Evolutionary conservation across 1,140 invertebrate genomes (phyloP), one percentile per base, ranked within the genome.

Genomic region (Heliconius hewitsoni): DNA sequence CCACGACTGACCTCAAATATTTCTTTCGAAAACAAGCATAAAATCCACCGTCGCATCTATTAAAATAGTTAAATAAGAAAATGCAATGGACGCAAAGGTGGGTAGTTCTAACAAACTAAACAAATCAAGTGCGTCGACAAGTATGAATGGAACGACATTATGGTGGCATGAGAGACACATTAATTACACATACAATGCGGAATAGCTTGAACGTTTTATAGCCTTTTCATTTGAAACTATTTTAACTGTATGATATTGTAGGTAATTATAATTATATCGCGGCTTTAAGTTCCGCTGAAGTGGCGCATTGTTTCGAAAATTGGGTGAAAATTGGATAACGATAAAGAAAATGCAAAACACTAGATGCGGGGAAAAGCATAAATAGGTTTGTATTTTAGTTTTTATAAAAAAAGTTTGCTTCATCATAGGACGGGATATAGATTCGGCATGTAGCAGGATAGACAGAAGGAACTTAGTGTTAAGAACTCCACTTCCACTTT

Each of bases 131-230:
- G 27, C 39, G 23, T 18, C 52, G 39, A 73, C 46, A 60, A 78
- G n/a, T 74, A 78, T 74, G 77, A 78, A 78, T 70, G 77, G 77
- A 73, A 78, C 46, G 77, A 78, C 39, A 72, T 73, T 78, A 78
- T 78, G 55, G 37, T 73, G 52, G 27, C 39, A 30, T 60, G 19
- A n/a, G 72, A 30, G 50, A 55, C 71, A 70, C 55, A 74, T 78
- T 74, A 74, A 74, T 74, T 74, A 73, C 5, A 78, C 9, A 70
- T 50, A 66, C 77, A 74, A 78, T 78, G 77, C 77, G 77, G 77
- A 78, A 78, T 66, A 39, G 71, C 11, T 30, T 13, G 60, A 27
- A 30, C 23, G 60, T 66, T 66, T 66, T 66, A 66, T 66, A 9
- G 27, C 27, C 57, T 9, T 66, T 66, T 66, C 27, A 30, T 66